A percentile compares a stretch with the other conserved stretches of the same genome.
Conservation (phyloP, 1,140 invertebrate genomes). For the Wiebesia pumilae region DNA sequence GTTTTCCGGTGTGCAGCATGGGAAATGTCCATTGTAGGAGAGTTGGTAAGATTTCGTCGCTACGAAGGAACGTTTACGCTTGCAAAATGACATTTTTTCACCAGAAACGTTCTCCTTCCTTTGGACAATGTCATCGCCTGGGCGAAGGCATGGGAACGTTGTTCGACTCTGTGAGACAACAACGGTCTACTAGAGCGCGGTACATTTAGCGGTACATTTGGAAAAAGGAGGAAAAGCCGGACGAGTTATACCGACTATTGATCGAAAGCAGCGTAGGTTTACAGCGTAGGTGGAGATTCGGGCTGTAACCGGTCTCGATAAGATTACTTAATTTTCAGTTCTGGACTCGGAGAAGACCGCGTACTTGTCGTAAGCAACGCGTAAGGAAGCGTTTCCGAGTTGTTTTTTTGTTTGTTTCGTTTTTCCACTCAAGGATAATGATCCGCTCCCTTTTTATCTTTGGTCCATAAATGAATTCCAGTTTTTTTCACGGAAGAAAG, state of each 20-base stretch:
- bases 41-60: not conserved
- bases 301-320: not conserved
- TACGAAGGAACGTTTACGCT: slow-evolving; percentile 8
- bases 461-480: not conserved
- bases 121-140: not conserved
- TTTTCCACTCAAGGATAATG: not conserved
- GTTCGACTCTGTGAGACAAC: not conserved
- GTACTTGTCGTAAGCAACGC: not conserved
- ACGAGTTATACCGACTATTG: not conserved
- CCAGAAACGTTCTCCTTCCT: not conserved
- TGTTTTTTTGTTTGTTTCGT: too few species aligned
- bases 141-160: not conserved
- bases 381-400: too few species aligned
- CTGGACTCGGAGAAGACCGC: not conserved
- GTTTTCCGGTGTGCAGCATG: not conserved
- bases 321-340: not conserved
- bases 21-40: slow-evolving; percentile 5
- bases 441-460: not conserved
- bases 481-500: not conserved
- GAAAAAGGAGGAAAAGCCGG: not conserved
- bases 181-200: not conserved
- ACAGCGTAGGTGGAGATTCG: not conserved
- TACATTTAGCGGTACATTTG: too few species aligned
- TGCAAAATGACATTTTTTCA: not conserved
- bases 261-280: too few species aligned